A percentile compares a stretch with the other conserved stretches of the same genome.
Evolutionary conservation across 2,113 vertebrate species (phyloP).

Genomic region (Muntiacus muntjak): DNA sequence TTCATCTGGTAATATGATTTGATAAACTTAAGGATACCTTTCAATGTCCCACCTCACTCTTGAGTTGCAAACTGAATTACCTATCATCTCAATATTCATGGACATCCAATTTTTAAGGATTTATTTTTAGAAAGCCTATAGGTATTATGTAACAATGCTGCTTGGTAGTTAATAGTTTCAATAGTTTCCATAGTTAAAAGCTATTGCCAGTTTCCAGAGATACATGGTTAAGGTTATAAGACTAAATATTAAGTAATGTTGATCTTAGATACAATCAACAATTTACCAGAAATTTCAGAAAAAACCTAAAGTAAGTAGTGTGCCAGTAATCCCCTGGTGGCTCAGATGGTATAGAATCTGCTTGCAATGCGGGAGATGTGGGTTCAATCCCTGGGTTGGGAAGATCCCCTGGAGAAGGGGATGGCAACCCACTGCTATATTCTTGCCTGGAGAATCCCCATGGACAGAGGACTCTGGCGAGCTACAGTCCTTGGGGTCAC

Average conservation of each 20-base stretch:
- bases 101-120: neutral
- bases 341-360: neutral
- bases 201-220: neutral
- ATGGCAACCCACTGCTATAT: neutral
- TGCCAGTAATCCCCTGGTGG: rapidly evolving
- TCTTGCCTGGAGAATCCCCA: neutral
- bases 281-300: neutral
- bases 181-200: neutral
- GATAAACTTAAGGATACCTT: neutral
- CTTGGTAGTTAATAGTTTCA: neutral
- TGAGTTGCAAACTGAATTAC: neutral
- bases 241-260: neutral
- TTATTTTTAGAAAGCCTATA: neutral
- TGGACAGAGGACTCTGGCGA: neutral
- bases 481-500: neutral
- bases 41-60: neutral
- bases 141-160: neutral
- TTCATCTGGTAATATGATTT: neutral
- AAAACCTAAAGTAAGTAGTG: neutral
- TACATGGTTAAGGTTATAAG: neutral
- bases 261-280: neutral
- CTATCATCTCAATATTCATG: neutral
- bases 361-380: neutral
- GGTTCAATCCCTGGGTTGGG: neutral
- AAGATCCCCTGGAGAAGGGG: neutral